Evolutionary conservation across 2,888 invertebrate genomes (phyloP).

Genomic region (Bombyx huttoni): DNA sequence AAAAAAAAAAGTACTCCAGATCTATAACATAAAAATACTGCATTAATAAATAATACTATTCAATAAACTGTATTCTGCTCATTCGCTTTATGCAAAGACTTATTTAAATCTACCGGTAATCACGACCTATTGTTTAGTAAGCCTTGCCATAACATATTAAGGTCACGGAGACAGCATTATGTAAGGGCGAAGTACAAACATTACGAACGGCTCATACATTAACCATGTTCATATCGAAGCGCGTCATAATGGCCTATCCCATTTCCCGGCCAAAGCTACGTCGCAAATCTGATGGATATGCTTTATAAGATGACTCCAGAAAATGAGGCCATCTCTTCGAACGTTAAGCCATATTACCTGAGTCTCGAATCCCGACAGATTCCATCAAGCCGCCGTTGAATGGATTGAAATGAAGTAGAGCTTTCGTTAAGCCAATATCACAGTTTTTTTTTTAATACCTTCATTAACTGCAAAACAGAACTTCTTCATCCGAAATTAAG

Average conservation of each 20-base stretch:
- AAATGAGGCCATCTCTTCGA: neutral
- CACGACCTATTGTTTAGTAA: neutral
- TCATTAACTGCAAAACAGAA: no score
- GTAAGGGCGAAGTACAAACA: neutral
- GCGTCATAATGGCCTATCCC: neutral
- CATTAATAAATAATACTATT: no score
- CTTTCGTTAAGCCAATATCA: conserved; percentile 5
- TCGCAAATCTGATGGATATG: conserved; percentile 5
- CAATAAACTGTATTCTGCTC: no score
- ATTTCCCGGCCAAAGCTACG: conserved; percentile 3
- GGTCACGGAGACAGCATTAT: neutral
- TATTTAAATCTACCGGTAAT: neutral
- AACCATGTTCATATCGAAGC: neutral
- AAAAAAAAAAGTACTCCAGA: no score
- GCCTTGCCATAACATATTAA: neutral
- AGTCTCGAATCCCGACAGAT: neutral
- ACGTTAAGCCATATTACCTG: conserved; percentile 3
- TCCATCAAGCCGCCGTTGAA: conserved; percentile 7
- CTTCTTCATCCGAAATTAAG: no score
- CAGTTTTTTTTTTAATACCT: neutral
- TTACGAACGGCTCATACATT: neutral
- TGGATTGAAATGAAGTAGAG: conserved; percentile 1
- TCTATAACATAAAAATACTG: no score
- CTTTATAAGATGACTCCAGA: conserved; percentile 1
- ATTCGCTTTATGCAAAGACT: no score